Evolutionary conservation across 2,888 invertebrate species (phyloP).

Genomic region (Catotricha subobsoleta): DNA sequence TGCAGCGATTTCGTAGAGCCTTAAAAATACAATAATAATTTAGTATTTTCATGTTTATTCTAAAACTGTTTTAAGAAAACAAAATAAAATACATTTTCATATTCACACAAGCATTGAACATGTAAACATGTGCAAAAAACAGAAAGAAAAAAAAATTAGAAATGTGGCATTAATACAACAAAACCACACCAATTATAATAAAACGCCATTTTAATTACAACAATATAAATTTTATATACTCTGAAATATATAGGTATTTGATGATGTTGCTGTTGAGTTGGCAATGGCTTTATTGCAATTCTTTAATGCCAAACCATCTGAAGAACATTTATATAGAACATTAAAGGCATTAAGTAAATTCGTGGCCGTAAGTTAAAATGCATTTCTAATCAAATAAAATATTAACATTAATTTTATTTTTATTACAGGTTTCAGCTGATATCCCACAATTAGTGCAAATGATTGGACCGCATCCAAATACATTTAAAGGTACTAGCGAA

Average conservation of each 20-base stretch:
- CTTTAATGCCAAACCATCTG: conserved; percentile 59
- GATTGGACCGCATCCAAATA: conserved; percentile 73
- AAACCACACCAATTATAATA: too few species aligned
- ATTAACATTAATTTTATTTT: neutral
- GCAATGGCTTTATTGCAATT: conserved; percentile 82
- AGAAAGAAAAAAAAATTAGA: too few species aligned
- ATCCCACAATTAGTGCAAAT: conserved; percentile 78
- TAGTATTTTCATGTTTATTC: too few species aligned
- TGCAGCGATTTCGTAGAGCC: too few species aligned
- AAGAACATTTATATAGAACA: conserved; percentile 63
- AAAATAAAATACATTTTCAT: too few species aligned
- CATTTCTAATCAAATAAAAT: neutral
- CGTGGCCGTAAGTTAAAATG: conserved; percentile 19
- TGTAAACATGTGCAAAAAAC: too few species aligned
- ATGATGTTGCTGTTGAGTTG: conserved; percentile 81
- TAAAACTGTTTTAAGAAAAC: too few species aligned
- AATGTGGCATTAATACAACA: too few species aligned
- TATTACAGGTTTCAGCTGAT: conserved; percentile 52
- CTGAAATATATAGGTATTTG: conserved; percentile 54
- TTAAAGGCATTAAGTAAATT: conserved; percentile 55
- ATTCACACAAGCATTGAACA: too few species aligned
- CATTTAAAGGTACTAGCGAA: conserved; percentile 62
- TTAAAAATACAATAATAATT: too few species aligned
- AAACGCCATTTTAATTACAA: too few species aligned
- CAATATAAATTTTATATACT: too few species aligned